phyloP scores from a whole-genome alignment of 2,888 invertebrate genomes.

The Agrochola litura region DNA sequence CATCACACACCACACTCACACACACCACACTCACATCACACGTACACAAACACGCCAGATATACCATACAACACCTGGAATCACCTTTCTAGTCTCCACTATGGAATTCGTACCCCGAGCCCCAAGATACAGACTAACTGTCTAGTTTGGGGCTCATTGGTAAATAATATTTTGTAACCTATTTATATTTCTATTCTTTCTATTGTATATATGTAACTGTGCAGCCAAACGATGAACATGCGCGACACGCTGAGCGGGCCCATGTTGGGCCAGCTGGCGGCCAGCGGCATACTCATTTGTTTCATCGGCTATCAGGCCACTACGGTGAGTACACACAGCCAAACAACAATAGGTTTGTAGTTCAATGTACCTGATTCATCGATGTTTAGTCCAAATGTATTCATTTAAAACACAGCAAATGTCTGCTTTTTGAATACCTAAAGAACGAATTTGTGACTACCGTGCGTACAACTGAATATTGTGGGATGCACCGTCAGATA shows the following conservation, averaged over 20 bases:
- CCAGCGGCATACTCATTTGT: conserved; percentile 83
- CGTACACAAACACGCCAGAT: no score
- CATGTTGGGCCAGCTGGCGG: conserved; percentile 83
- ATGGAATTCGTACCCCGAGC: no score
- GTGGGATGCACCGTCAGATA: background rate
- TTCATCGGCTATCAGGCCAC: conserved; percentile 84
- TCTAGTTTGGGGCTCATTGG: no score
- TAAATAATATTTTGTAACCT: no score
- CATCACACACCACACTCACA: no score
- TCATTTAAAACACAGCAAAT: background rate
- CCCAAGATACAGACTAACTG: no score
- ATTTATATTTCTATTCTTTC: no score
- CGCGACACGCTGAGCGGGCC: conserved; percentile 79
- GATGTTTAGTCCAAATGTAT: background rate
- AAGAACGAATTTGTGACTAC: background rate
- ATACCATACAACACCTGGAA: no score
- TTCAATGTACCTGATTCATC: background rate
- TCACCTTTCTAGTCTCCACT: no score
- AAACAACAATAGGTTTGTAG: background rate
- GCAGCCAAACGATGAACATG: conserved; percentile 78
- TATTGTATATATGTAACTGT: background rate
- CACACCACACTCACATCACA: no score
- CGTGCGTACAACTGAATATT: background rate
- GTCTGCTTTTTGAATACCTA: background rate
- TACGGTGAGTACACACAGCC: conserved; percentile 72